phyloP scores from a whole-genome alignment of 2,888 invertebrate genomes.

The Conus canariensis region DNA sequence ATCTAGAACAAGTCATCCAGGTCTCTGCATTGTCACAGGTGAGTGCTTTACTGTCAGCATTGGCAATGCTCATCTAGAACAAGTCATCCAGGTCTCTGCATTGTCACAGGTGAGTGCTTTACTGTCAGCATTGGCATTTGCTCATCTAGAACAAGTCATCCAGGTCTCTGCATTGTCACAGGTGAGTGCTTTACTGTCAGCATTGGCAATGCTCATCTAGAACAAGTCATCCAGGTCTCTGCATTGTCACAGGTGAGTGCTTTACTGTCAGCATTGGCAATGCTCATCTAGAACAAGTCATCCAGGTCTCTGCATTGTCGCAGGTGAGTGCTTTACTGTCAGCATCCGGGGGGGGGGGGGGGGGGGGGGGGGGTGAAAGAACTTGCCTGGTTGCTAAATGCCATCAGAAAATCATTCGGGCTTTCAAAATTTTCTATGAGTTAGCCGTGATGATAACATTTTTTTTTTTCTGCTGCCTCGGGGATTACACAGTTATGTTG shows the following conservation, averaged over 20 bases:
- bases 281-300: too few species aligned
- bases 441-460: too few species aligned
- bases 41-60: slow-evolving; percentile 47
- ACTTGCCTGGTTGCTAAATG: too few species aligned
- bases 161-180: background rate
- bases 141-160: slow-evolving; percentile 47
- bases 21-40: background rate
- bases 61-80: slow-evolving; percentile 63
- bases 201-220: too few species aligned
- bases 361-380: too few species aligned
- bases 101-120: background rate
- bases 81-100: background rate
- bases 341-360: too few species aligned
- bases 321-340: background rate
- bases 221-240: background rate
- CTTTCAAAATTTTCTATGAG: too few species aligned
- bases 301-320: background rate
- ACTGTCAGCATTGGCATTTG: slow-evolving; percentile 66
- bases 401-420: too few species aligned
- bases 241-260: background rate
- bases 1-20: too few species aligned
- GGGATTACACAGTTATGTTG: too few species aligned
- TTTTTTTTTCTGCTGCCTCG: too few species aligned
- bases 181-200: background rate
- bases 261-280: background rate